Evolutionary conservation across 2,113 vertebrate species (phyloP).

Genomic region (Lampris incognitus): DNA sequence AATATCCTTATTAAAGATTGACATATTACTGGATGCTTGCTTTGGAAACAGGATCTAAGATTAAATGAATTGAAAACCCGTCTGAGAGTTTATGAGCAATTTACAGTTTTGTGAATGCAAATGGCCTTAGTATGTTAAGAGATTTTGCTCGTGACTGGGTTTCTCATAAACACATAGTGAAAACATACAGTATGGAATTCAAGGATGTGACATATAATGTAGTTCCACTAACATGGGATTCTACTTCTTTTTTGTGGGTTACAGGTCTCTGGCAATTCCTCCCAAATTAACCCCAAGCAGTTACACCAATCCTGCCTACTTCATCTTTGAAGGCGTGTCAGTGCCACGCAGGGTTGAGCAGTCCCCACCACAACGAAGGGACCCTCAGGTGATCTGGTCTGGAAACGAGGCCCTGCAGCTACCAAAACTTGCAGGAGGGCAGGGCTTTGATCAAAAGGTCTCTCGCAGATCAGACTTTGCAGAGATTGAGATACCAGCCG

Average conservation of each 20-base stretch:
- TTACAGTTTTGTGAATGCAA: too few relatives aligned
- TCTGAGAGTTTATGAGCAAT: too few relatives aligned
- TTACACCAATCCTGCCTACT: conserved; percentile 92
- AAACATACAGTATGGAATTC: not conserved
- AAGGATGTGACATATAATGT: not conserved
- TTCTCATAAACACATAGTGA: not conserved
- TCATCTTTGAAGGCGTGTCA: conserved; percentile 87
- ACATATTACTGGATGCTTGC: too few relatives aligned
- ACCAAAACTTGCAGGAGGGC: conserved; percentile 70
- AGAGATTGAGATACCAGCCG: conserved; percentile 84
- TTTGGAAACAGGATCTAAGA: too few relatives aligned
- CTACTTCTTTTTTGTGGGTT: not conserved
- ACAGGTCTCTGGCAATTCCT: conserved; percentile 75
- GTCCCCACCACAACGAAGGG: conserved; percentile 46
- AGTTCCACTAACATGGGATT: not conserved
- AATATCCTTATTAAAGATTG: too few relatives aligned
- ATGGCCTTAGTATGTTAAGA: too few relatives aligned
- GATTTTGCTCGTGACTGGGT: too few relatives aligned
- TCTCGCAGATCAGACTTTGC: conserved; percentile 81
- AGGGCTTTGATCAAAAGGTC: conserved; percentile 63
- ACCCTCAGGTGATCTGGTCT: conserved; percentile 75
- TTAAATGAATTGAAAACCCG: too few relatives aligned
- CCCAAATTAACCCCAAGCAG: conserved; percentile 67
- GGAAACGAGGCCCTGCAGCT: conserved; percentile 80
- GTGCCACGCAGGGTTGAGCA: conserved; percentile 57